These are phyloP conservation scores for Falco cherrug DNA, from an alignment of 2,797 vertebrate genomes.

Conservation along the genomic window DNA sequence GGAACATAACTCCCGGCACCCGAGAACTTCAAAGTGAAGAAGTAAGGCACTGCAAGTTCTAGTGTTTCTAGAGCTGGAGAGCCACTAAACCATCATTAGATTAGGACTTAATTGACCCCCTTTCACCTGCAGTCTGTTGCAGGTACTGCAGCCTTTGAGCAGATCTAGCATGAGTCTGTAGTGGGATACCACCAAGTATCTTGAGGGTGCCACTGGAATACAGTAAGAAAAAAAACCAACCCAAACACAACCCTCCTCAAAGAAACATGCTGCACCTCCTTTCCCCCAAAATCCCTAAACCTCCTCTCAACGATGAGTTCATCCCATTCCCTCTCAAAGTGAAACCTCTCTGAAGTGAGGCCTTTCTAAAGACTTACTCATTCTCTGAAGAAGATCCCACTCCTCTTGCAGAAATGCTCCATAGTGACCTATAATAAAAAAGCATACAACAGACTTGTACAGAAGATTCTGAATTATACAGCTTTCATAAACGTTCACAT, in stretches of 20 bases:
- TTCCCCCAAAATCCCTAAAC: neutral
- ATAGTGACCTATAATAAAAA: slow-evolving; percentile 85
- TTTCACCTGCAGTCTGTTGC: neutral
- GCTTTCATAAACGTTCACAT: neutral
- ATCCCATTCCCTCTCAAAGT: neutral
- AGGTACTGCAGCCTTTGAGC: neutral
- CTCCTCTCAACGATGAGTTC: neutral
- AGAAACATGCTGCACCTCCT: neutral
- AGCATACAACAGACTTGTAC: neutral
- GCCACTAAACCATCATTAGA: neutral
- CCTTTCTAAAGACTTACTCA: slow-evolving; percentile 82
- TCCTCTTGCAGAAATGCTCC: slow-evolving; percentile 96
- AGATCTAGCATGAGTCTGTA: neutral
- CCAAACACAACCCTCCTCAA: neutral
- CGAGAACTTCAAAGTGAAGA: neutral
- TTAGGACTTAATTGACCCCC: neutral
- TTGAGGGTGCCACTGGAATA: neutral
- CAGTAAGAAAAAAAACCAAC: neutral
- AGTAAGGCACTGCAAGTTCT: neutral
- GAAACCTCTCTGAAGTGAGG: neutral
- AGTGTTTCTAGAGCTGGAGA: neutral
- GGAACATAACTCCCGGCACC: neutral
- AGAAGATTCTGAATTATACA: neutral
- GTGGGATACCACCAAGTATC: neutral
- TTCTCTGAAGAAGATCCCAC: slow-evolving; percentile 93